Evolutionary conservation across 1,140 invertebrate species (phyloP), one percentile per base, ranked within the genome.

Genomic region (Antheraea pernyi): DNA sequence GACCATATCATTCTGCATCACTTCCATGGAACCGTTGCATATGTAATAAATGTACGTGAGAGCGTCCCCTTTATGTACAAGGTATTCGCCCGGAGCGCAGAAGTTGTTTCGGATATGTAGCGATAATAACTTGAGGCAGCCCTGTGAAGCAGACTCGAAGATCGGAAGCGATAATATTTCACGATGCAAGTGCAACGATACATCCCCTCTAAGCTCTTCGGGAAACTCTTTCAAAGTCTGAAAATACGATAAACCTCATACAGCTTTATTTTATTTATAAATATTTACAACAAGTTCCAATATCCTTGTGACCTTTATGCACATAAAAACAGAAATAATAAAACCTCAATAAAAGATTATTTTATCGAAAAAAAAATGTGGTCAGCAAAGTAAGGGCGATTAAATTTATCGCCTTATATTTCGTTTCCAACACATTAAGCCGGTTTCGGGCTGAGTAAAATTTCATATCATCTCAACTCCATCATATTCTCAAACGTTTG

Each of bases 11-110:
- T 99, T 97, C 89, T 99, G 98, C 71, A 99, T 96, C 48, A 99
- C 98, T 93, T 99, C 99, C 96, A 99, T 99, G 7, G 98, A 99
- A 6, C 99, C 99, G 80, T 99, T 98, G 88, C 97, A 99, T 46
- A 99, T 95, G 87, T 99, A 99, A 93, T 99, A 99, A 76, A 99
- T 97, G 77, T 98, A 98, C 58, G 97, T 97, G 0, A 99, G 94
- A 1, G 99, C 98, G 86, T 99, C 99, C 19, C 99, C 98, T 92
- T 97, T 97, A 92, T 99, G 98, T 19, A 99, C 97, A 13, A 99
- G 94, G 85, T 97, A 99, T 91, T 99, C 99, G 46, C 98, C 99
- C 4, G 99, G 99, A 66, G 99, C 95, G 93, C 98, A 98, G 93
- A 99, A 97, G 93, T 99, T 96, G 91, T 96, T 97, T 75, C 97